Evolutionary conservation across 1,140 invertebrate species (phyloP).

Genomic region (Matsumurasca onukii): DNA sequence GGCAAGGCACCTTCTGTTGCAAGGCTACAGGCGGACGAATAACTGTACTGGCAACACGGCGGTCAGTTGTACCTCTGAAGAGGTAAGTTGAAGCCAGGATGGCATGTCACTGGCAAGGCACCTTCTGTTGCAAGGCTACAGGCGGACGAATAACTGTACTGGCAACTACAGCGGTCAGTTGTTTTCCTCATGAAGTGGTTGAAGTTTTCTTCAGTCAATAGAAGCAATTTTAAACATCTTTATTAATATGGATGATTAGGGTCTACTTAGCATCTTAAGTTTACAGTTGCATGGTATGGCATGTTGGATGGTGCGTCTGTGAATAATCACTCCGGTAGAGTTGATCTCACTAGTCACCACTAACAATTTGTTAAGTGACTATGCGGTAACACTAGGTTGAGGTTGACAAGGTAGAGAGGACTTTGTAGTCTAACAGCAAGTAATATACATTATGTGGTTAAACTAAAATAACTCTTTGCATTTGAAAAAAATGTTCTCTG

Average conservation of each 20-base stretch:
- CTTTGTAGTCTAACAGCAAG: too few relatives aligned
- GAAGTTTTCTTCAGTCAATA: background rate
- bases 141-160: constrained; percentile 64
- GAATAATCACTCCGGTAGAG: too few relatives aligned
- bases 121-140: constrained; percentile 60
- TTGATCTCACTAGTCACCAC: too few relatives aligned
- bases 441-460: too few relatives aligned
- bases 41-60: constrained; percentile 65
- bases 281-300: too few relatives aligned
- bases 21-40: constrained; percentile 61
- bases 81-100: constrained; percentile 43
- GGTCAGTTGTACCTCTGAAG: constrained; percentile 50
- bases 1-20: constrained; percentile 59
- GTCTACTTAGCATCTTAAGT: too few relatives aligned
- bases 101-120: constrained; percentile 56
- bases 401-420: too few relatives aligned
- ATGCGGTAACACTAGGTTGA: too few relatives aligned
- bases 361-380: too few relatives aligned
- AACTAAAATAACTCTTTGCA: too few relatives aligned
- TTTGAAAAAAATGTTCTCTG: too few relatives aligned
- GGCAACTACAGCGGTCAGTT: constrained; percentile 64
- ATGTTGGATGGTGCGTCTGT: too few relatives aligned
- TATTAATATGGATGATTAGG: constrained; percentile 25
- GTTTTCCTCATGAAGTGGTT: constrained; percentile 4
- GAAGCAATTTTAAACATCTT: constrained; percentile 9